phyloP scores from a whole-genome alignment of 2,888 invertebrate genomes.

The Agrotis puta region DNA sequence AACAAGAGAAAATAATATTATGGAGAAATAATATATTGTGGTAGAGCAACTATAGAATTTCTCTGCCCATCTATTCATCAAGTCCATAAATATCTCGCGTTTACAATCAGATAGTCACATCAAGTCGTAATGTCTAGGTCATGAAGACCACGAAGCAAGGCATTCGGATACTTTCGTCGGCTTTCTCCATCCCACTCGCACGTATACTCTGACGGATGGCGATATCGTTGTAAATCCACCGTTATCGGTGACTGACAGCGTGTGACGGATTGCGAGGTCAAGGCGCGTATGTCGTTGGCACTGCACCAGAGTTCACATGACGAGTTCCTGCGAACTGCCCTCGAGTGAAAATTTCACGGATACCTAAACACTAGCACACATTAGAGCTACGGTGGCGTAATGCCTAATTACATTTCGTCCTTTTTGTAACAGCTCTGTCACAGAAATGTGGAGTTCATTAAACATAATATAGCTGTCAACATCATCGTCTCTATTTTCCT shows the following conservation, averaged over 20 bases:
- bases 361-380: conserved; percentile 37
- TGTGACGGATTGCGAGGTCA: conserved; percentile 81
- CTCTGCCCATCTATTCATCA: conserved; percentile 45
- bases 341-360: conserved; percentile 57
- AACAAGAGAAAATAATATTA: conserved; percentile 25
- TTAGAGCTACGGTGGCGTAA: conserved; percentile 8
- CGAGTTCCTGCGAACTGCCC: conserved; percentile 61
- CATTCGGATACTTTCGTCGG: conserved; percentile 64
- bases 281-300: conserved; percentile 87
- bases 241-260: conserved; percentile 73
- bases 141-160: conserved; percentile 51
- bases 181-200: conserved; percentile 62
- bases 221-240: conserved; percentile 68
- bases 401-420: conserved; percentile 20
- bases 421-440: not conserved
- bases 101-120: conserved; percentile 58
- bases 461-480: not conserved
- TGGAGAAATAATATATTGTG: conserved; percentile 19
- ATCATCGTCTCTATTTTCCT: not conserved
- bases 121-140: conserved; percentile 59
- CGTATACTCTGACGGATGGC: conserved; percentile 51
- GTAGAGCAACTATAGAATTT: conserved; percentile 33
- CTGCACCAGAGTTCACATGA: conserved; percentile 78
- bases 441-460: conserved; percentile 14
- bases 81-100: conserved; percentile 53